phyloP scores from a whole-genome alignment of 2,113 vertebrate species.

The Peromyscus polionotus region DNA sequence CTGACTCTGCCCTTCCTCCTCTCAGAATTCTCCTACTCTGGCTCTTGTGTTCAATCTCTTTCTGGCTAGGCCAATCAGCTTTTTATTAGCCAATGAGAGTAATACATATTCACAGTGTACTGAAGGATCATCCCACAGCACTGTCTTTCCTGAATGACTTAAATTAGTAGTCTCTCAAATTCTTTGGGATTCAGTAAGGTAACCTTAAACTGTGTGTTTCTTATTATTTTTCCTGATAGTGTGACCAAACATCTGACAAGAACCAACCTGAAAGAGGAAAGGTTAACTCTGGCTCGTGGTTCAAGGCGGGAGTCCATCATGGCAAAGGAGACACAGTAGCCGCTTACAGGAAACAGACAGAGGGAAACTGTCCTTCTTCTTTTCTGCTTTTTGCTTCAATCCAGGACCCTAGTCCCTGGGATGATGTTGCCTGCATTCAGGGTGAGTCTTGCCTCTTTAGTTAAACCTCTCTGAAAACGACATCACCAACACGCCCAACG shows the following conservation, averaged over 20 bases:
- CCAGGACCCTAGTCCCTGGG: not conserved
- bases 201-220: slow-evolving; percentile 35
- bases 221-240: not conserved
- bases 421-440: not conserved
- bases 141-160: not conserved
- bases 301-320: not conserved
- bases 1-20: no score
- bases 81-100: no score
- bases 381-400: not conserved
- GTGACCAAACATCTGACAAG: not conserved
- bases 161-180: slow-evolving; percentile 32
- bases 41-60: no score
- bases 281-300: no score
- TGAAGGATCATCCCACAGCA: no score
- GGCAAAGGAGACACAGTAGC: not conserved
- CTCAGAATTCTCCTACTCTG: no score
- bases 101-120: no score
- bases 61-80: no score
- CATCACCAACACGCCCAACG: not conserved
- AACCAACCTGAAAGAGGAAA: not conserved
- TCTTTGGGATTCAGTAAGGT: not conserved
- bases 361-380: not conserved
- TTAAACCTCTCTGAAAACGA: not conserved
- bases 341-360: not conserved
- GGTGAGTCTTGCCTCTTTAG: not conserved